These are phyloP conservation scores for Microcebus murinus DNA, from an alignment of 2,113 vertebrate species.

Conservation along the genomic window DNA sequence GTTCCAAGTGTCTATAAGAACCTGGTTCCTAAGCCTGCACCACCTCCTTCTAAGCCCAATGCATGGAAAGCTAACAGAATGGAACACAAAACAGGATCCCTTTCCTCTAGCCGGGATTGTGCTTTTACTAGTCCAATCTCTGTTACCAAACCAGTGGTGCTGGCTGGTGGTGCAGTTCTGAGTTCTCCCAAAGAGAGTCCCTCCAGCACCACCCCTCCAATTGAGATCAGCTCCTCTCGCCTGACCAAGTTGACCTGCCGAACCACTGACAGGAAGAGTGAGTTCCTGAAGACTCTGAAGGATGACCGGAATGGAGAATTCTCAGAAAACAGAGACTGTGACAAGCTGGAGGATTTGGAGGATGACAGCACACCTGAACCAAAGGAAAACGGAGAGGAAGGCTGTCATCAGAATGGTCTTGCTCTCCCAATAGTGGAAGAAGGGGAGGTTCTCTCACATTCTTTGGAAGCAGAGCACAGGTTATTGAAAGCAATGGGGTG, in stretches of 20 bases:
- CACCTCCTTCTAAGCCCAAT: slow-evolving; percentile 79
- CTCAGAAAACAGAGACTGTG: slow-evolving; percentile 93
- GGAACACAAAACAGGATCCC: slow-evolving; percentile 94
- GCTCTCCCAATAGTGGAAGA: slow-evolving; percentile 93
- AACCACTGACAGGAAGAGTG: slow-evolving; percentile 96
- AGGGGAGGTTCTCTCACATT: slow-evolving; percentile 95
- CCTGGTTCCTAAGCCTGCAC: no score
- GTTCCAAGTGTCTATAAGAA: no score
- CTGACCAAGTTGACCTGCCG: slow-evolving; percentile 96
- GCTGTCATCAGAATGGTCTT: slow-evolving; percentile 95
- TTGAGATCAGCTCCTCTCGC: slow-evolving; percentile 95
- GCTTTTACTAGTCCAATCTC: slow-evolving; percentile 98
- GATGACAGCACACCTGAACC: slow-evolving; percentile 93
- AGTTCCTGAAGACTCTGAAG: slow-evolving; percentile 96
- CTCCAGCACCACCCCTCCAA: slow-evolving; percentile 96
- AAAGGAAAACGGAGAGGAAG: slow-evolving; percentile 93
- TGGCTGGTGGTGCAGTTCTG: slow-evolving; percentile 91
- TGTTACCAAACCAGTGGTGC: slow-evolving; percentile 95
- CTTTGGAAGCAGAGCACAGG: slow-evolving; percentile 98
- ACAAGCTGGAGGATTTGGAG: slow-evolving; percentile 90
- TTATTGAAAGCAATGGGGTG: slow-evolving; percentile 99
- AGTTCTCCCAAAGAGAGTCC: slow-evolving; percentile 96
- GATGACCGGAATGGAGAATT: slow-evolving; percentile 95
- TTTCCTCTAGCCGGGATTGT: slow-evolving; percentile 95
- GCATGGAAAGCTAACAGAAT: slow-evolving; percentile 96